Evolutionary conservation across 2,113 vertebrate species (phyloP).

Genomic region (Daboia siamensis): DNA sequence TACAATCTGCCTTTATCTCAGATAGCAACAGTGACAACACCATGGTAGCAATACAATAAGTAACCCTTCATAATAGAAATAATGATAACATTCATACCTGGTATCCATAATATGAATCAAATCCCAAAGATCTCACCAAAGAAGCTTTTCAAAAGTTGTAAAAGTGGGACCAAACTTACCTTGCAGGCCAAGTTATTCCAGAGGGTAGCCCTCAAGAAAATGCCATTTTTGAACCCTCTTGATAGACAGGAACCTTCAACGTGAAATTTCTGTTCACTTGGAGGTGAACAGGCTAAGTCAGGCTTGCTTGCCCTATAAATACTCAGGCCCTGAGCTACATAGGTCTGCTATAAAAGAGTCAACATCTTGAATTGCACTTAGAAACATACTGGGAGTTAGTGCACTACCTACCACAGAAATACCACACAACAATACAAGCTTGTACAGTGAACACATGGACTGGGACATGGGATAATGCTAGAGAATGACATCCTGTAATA

Average conservation of each 20-base stretch:
- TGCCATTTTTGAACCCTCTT: neutral
- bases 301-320: neutral
- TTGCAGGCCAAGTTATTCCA: neutral
- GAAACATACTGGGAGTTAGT: neutral
- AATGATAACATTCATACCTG: neutral
- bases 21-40: neutral
- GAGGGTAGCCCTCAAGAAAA: neutral
- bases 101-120: neutral
- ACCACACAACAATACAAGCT: neutral
- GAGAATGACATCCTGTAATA: neutral
- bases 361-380: neutral
- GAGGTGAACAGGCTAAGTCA: neutral
- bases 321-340: neutral
- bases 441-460: neutral
- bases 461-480: neutral
- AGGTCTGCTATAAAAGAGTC: neutral
- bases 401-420: neutral
- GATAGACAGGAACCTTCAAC: neutral
- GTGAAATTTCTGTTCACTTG: neutral
- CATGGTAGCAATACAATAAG: neutral
- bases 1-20: neutral
- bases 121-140: neutral
- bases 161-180: neutral
- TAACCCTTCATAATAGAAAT: neutral
- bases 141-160: neutral